Evolutionary conservation across 2,113 vertebrate genomes (phyloP).

Genomic region (Haemorhous mexicanus): DNA sequence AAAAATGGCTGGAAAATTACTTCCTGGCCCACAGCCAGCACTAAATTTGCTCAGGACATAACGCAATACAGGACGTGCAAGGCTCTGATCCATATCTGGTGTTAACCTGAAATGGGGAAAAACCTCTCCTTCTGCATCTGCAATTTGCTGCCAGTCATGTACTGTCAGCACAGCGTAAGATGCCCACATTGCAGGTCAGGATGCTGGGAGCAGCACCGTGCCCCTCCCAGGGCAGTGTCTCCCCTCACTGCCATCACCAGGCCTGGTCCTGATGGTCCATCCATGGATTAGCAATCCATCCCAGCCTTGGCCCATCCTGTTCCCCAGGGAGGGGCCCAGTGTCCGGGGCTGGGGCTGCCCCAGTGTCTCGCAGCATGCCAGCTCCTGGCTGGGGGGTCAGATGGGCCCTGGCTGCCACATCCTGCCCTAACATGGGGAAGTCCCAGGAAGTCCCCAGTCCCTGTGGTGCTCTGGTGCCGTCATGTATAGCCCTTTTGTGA

Average conservation of each 20-base stretch:
- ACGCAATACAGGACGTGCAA: neutral
- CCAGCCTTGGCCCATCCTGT: neutral
- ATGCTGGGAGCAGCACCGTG: accelerated
- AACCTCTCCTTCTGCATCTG: neutral
- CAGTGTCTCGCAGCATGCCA: neutral
- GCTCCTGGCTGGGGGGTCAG: neutral
- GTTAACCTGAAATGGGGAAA: neutral
- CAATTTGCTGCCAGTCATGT: neutral
- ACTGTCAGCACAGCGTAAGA: neutral
- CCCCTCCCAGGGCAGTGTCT: neutral
- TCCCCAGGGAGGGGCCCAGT: neutral
- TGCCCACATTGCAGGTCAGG: accelerated
- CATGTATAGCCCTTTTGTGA: neutral
- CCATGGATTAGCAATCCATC: accelerated
- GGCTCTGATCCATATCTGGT: neutral
- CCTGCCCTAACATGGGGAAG: neutral
- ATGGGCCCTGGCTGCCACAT: neutral
- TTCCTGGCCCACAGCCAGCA: constrained; percentile 35
- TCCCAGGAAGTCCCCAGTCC: neutral
- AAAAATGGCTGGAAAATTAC: constrained; percentile 64
- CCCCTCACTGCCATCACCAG: neutral
- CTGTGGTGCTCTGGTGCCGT: neutral
- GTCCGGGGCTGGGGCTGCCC: accelerated
- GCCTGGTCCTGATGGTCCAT: neutral
- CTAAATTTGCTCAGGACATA: constrained; percentile 21